phyloP scores from a whole-genome alignment of 2,888 invertebrate genomes.

The Podabrus alpinus region DNA sequence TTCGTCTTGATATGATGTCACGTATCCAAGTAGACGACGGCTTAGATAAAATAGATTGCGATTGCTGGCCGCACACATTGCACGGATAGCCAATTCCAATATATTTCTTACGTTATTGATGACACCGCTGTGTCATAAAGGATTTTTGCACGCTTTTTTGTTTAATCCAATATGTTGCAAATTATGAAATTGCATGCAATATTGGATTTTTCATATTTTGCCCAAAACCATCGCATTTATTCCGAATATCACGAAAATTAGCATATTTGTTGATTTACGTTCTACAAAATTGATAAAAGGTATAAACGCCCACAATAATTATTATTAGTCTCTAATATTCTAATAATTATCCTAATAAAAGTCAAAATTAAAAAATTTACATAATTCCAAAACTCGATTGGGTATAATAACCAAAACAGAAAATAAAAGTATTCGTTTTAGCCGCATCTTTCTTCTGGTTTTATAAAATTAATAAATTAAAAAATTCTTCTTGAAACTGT shows the following conservation, averaged over 20 bases:
- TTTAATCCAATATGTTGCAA: not conserved
- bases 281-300: not conserved
- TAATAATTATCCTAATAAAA: not conserved
- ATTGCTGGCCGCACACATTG: constrained; percentile 27
- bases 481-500: not conserved
- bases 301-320: not conserved
- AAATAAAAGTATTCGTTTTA: not conserved
- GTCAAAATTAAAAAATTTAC: not conserved
- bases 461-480: not conserved
- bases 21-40: constrained; percentile 36
- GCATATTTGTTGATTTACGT: not conserved
- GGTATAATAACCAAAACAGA: not conserved
- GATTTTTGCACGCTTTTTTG: constrained; percentile 16
- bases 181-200: not conserved
- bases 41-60: constrained; percentile 29
- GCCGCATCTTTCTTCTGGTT: not conserved
- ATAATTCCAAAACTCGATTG: not conserved
- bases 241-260: not conserved
- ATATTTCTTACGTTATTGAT: constrained; percentile 26
- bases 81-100: constrained; percentile 30
- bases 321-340: not conserved
- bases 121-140: constrained; percentile 23
- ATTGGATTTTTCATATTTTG: not conserved
- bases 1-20: constrained; percentile 43
- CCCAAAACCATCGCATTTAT: not conserved